phyloP scores from a whole-genome alignment of 2,888 invertebrate genomes.

The Conops quadrifasciatus region DNA sequence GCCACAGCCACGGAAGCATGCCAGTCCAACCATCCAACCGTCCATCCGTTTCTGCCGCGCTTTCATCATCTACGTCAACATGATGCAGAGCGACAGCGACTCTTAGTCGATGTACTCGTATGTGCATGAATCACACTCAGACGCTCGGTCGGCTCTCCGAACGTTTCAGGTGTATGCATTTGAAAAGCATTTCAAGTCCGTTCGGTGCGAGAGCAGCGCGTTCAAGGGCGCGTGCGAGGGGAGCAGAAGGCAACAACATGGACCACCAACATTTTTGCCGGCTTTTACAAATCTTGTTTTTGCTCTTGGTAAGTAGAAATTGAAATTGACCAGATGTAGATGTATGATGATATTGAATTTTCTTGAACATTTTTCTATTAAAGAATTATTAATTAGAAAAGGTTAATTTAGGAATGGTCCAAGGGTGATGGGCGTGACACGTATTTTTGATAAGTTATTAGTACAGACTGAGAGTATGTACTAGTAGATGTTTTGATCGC shows the following conservation, averaged over 20 bases:
- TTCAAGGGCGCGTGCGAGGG: conserved; percentile 33
- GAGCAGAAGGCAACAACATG: conserved; percentile 42
- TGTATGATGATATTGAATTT: too few relatives aligned
- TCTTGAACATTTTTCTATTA: too few relatives aligned
- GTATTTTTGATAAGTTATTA: too few relatives aligned
- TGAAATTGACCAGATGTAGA: not conserved
- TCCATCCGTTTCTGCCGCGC: conserved; percentile 5
- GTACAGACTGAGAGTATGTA: too few relatives aligned
- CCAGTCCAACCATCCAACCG: not conserved
- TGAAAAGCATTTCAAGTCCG: conserved; percentile 20
- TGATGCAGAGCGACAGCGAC: conserved; percentile 31
- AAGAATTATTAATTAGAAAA: too few relatives aligned
- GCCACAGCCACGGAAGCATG: not conserved
- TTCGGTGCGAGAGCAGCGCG: conserved; percentile 29
- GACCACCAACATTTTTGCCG: conserved; percentile 55
- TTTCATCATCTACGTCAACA: conserved; percentile 19
- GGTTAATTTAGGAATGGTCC: too few relatives aligned
- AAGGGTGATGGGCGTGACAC: too few relatives aligned
- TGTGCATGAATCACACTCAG: conserved; percentile 31
- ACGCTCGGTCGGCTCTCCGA: conserved; percentile 4
- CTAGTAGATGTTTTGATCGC: too few relatives aligned
- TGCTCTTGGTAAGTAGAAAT: conserved; percentile 56
- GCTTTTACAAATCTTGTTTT: conserved; percentile 54
- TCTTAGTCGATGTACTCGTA: not conserved
- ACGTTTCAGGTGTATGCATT: not conserved